Percentiles rank a stretch among this genome's conserved stretches.
Conservation (phyloP, 2,888 invertebrate genomes). For the Drosophila rellima region DNA sequence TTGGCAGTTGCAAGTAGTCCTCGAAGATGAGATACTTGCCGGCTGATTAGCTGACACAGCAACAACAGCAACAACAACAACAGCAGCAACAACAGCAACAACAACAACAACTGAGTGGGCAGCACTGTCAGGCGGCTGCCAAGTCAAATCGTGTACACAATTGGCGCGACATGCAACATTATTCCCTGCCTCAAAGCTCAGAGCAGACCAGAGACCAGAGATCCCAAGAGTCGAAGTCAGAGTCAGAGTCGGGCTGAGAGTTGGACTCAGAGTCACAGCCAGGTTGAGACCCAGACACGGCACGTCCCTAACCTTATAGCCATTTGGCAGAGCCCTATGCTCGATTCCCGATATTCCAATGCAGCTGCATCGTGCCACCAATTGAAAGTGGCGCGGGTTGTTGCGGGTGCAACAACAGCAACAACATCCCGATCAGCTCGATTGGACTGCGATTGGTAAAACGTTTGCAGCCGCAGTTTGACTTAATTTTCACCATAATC, state of each 20-base stretch:
- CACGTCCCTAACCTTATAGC: slow-evolving; percentile 53
- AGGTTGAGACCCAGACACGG: slow-evolving; percentile 30
- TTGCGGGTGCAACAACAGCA: slow-evolving; percentile 45
- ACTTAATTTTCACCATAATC: slow-evolving; percentile 83
- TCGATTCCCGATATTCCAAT: slow-evolving; percentile 38
- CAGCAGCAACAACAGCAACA: slow-evolving; percentile 53
- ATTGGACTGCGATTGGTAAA: slow-evolving; percentile 66
- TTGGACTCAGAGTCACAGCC: slow-evolving; percentile 1
- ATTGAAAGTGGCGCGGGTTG: slow-evolving; percentile 67
- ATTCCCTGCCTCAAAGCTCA: slow-evolving; percentile 33
- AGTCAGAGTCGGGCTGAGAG: background rate
- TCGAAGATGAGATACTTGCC: slow-evolving; percentile 85
- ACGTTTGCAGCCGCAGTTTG: slow-evolving; percentile 79
- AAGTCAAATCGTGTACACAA: slow-evolving; percentile 83
- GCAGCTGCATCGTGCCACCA: slow-evolving; percentile 59
- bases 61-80: slow-evolving; percentile 60
- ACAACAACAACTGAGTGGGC: slow-evolving; percentile 67
- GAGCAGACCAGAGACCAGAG: slow-evolving; percentile 5
- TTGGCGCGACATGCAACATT: slow-evolving; percentile 80
- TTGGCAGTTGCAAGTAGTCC: slow-evolving; percentile 79
- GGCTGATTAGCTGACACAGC: slow-evolving; percentile 83
- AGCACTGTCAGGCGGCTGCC: slow-evolving; percentile 77
- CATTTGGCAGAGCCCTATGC: slow-evolving; percentile 37
- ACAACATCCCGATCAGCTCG: slow-evolving; percentile 64
- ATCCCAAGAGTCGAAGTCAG: background rate